Evolutionary conservation across 2,113 vertebrate species (phyloP), one percentile per base, ranked within the genome.

Genomic region (Capreolus pygargus): DNA sequence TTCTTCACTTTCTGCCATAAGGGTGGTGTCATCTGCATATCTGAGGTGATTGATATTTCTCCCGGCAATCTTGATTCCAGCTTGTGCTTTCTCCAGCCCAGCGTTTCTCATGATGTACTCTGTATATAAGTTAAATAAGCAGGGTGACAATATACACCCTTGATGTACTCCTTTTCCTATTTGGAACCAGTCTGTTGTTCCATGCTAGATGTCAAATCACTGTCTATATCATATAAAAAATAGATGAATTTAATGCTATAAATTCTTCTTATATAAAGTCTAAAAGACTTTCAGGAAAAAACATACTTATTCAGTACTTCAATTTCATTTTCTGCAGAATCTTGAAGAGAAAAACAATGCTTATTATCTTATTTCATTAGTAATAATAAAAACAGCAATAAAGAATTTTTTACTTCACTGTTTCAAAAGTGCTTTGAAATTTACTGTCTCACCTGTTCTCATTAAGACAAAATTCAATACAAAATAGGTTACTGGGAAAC

Each of bases 401-500:
- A 17, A 21, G 4, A 39, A 60, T 79, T 45, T 94, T 78, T 91
- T 83, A 74, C 52, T 47, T 86, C 12, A 64, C 2, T 83, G 6
- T 83, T 94, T 78, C 12, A 94, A 91, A 91, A 70, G 17, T 21
- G 28, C 47, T 87, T 94, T 84, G 36, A 96, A 88, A 85, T 94
- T 19, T 89, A 83, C 45, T 55, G 70, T 87, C 19, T 93, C 33
- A 58, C 50, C n/a, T 90, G 45, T 57, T 64, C 54, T 93, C 30
- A 79, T 84, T 61, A 88, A 88, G 33, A 79, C 36, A 60, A 93
- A 83, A 67, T 45, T 82, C 28, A 87, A 76, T 5, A 64, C 87
- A 83, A 86, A 89, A 50, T 64, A 87, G 7, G 9, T 43, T 88
- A 87, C 17, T 25, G 10, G 6, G 7, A 82, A 45, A 36, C 19